Conservation (phyloP, 2,888 invertebrate species). For the Pasiphila rectangulata region DNA sequence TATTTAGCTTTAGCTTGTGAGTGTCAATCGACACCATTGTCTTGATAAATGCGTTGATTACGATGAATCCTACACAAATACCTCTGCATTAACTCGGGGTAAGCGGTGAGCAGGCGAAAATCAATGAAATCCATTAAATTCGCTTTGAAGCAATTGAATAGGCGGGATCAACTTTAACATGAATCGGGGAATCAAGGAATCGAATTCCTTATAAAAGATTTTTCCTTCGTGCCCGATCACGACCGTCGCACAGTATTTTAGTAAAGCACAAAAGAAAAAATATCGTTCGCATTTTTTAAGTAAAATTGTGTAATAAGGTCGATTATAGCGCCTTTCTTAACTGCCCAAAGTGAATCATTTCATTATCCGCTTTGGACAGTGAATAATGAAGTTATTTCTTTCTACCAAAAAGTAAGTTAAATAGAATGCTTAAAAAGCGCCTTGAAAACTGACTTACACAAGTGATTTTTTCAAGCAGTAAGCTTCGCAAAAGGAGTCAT, state of each 20-base stretch:
- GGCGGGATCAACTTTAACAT: conserved; percentile 45
- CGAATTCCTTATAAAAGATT: conserved; percentile 40
- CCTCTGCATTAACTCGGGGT: conserved; percentile 16
- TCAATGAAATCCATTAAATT: conserved; percentile 36
- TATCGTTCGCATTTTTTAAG: background rate
- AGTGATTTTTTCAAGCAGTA: background rate
- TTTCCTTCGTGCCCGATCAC: conserved; percentile 34
- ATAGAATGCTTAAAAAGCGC: background rate
- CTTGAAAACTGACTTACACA: background rate
- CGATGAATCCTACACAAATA: conserved; percentile 13
- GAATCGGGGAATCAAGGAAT: conserved; percentile 41
- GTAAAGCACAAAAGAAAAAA: conserved; percentile 13
- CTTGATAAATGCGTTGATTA: conserved; percentile 1
- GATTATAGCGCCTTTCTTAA: conserved; percentile 5
- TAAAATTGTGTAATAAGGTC: conserved; percentile 1
- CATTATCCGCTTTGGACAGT: too few species aligned
- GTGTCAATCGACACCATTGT: too few species aligned
- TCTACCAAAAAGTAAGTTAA: background rate
- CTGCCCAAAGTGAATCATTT: too few species aligned
- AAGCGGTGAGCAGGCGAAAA: conserved; percentile 30
- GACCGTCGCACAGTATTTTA: conserved; percentile 27
- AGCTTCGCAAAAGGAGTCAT: too few species aligned
- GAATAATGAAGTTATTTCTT: too few species aligned
- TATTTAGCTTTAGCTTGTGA: too few species aligned
- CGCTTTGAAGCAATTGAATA: conserved; percentile 33